Evolutionary conservation across 2,797 vertebrate genomes (phyloP).

Genomic region (Mus caroli): DNA sequence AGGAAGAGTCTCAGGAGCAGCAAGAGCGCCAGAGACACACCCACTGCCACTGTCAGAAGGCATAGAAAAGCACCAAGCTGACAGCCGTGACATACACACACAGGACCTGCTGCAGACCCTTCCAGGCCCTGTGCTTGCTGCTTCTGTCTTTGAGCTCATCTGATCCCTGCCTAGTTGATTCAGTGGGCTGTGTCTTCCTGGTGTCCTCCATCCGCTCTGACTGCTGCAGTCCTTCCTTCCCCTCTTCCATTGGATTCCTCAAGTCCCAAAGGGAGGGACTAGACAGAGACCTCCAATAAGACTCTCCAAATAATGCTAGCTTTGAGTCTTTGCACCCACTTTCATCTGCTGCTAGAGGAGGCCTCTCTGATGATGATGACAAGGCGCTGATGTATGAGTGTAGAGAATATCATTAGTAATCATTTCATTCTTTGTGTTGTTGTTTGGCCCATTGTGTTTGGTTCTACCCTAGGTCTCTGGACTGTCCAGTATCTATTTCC

Average conservation of each 20-base stretch:
- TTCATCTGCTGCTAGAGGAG: background rate
- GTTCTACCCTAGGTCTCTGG: background rate
- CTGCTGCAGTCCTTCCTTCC: background rate
- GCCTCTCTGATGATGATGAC: background rate
- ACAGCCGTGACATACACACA: background rate
- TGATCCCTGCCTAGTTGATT: background rate
- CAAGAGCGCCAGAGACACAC: background rate
- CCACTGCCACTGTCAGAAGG: background rate
- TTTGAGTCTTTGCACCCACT: background rate
- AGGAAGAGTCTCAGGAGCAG: background rate
- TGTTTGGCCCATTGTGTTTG: background rate
- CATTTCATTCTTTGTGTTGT: background rate
- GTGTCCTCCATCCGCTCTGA: background rate
- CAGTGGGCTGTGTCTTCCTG: background rate
- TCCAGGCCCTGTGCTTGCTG: background rate
- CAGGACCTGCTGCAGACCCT: background rate
- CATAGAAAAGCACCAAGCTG: background rate
- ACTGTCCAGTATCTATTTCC: background rate
- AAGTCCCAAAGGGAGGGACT: background rate
- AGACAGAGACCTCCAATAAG: background rate
- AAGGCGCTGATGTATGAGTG: background rate
- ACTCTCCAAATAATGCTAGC: background rate
- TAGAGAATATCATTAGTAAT: background rate
- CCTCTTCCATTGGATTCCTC: background rate
- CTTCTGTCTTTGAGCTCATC: background rate